Percentiles rank a stretch among this genome's conserved stretches.
Evolutionary conservation across 2,113 vertebrate species (phyloP).

Genomic region (Peromyscus californicus): DNA sequence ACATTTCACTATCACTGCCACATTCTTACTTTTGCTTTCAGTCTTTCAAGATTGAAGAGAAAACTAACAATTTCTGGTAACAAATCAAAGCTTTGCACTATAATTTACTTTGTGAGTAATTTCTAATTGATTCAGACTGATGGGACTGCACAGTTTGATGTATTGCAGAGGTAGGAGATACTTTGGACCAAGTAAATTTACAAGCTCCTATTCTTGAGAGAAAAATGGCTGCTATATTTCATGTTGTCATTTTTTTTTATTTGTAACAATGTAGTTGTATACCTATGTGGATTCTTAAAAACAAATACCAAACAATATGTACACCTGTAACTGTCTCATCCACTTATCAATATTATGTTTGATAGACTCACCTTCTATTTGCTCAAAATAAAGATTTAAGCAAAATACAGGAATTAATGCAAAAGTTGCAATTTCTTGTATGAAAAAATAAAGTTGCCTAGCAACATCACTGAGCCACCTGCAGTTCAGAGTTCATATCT

Average conservation of each 20-base stretch:
- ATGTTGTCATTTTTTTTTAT: constrained; percentile 89
- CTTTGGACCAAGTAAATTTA: constrained; percentile 88
- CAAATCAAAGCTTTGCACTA: constrained; percentile 87
- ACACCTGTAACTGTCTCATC: background rate
- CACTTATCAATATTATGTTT: background rate
- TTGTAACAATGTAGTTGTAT: constrained; percentile 83
- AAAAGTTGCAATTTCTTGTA: background rate
- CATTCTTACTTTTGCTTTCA: constrained; percentile 87
- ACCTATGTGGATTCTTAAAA: constrained; percentile 66
- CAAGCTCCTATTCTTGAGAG: constrained; percentile 87
- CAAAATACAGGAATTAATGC: background rate
- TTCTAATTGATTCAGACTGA: constrained; percentile 92
- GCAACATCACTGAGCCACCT: constrained; percentile 86
- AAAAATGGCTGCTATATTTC: constrained; percentile 91
- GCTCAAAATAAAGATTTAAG: background rate
- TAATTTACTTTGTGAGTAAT: constrained; percentile 91
- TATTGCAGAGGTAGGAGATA: constrained; percentile 86
- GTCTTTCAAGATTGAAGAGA: constrained; percentile 87
- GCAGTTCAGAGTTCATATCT: constrained; percentile 84
- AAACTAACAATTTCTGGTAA: constrained; percentile 85
- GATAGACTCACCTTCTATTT: background rate
- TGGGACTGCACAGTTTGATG: constrained; percentile 86
- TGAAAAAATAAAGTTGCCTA: constrained; percentile 79
- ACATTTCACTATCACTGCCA: constrained; percentile 87
- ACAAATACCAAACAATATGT: background rate